Evolutionary conservation across 2,113 vertebrate genomes (phyloP).

Genomic region (Mesoclemmys tuberculata): DNA sequence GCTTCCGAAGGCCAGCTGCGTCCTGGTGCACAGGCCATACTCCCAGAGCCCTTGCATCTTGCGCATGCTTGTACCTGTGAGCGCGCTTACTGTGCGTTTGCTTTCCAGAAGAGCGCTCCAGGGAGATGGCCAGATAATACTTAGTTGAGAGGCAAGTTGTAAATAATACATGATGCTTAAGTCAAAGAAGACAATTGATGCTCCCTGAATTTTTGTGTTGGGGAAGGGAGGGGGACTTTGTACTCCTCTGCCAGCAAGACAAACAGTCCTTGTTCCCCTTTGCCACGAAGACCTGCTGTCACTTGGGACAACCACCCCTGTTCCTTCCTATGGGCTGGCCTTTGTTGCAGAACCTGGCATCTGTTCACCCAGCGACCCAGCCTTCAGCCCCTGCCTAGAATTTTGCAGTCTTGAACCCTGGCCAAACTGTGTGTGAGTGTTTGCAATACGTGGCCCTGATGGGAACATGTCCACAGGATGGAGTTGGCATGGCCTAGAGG

Average conservation of each 20-base stretch:
- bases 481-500: no score
- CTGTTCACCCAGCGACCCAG: neutral
- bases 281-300: neutral
- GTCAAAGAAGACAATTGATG: neutral
- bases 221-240: neutral
- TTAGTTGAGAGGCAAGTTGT: neutral
- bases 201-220: neutral
- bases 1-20: neutral
- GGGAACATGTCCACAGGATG: no score
- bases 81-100: neutral
- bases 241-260: no score
- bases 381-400: no score
- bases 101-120: neutral
- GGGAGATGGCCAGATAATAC: neutral
- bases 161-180: neutral
- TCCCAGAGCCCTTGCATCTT: no score
- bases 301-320: neutral
- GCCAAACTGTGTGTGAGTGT: neutral
- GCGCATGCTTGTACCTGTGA: fast-evolving
- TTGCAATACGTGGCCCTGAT: neutral
- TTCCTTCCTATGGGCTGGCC: neutral
- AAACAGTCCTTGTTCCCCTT: neutral
- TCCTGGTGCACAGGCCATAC: neutral
- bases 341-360: neutral
- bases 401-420: no score